phyloP scores from a whole-genome alignment of 2,888 invertebrate species.

The Limnephilus marmoratus region DNA sequence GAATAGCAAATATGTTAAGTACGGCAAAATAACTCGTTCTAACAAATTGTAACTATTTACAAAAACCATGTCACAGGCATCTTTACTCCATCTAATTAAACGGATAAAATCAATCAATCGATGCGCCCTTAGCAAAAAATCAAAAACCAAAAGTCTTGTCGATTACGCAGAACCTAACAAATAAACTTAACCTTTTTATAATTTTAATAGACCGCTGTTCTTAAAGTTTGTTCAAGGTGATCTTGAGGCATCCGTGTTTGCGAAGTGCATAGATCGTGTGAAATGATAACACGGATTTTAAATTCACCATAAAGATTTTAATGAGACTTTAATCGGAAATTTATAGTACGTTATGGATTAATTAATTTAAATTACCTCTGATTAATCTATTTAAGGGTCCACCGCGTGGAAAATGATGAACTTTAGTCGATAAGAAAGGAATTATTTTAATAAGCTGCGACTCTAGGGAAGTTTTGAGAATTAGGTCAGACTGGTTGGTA shows the following conservation, averaged over 20 bases:
- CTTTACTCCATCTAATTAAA: neutral
- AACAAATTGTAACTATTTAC: neutral
- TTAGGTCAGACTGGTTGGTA: neutral
- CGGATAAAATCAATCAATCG: neutral
- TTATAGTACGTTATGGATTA: neutral
- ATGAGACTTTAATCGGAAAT: neutral
- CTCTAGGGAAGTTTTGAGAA: neutral
- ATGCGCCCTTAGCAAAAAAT: neutral
- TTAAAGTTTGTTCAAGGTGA: neutral
- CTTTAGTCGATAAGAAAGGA: neutral
- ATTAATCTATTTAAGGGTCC: neutral
- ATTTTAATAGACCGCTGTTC: neutral
- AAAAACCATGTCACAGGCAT: neutral
- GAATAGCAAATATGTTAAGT: neutral
- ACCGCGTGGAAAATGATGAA: neutral
- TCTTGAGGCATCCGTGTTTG: neutral
- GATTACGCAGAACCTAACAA: neutral
- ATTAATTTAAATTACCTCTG: neutral
- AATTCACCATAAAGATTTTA: neutral
- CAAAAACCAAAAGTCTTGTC: neutral
- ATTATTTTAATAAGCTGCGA: neutral
- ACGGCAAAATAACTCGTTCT: neutral
- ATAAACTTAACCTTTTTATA: neutral
- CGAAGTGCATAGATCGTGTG: constrained; percentile 10
- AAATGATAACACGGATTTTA: neutral